Evolutionary conservation across 2,113 vertebrate genomes (phyloP).

Genomic region (Cricetomys ansorgei): DNA sequence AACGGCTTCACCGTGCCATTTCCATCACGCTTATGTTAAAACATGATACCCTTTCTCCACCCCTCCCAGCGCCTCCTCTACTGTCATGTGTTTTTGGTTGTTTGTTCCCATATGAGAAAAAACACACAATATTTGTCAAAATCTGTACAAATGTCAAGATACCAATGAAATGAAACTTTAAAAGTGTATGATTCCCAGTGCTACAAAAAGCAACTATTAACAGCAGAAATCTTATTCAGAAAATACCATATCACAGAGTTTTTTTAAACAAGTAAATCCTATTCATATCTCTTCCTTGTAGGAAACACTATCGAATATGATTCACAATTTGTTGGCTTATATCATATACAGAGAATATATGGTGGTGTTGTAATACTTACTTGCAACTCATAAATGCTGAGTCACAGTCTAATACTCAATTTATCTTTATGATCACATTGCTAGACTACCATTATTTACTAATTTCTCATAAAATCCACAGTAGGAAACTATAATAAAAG

Average conservation of each 20-base stretch:
- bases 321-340: constrained; percentile 25
- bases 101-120: too few species aligned
- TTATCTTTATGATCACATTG: not conserved
- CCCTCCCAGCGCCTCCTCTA: too few species aligned
- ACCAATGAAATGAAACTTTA: not conserved
- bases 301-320: not conserved
- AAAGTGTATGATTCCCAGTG: not conserved
- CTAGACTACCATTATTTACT: constrained; percentile 21
- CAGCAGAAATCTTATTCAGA: constrained; percentile 25
- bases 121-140: not conserved
- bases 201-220: not conserved
- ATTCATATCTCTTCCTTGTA: constrained; percentile 13
- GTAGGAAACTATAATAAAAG: constrained; percentile 28
- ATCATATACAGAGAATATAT: constrained; percentile 31
- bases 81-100: not conserved
- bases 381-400: constrained; percentile 24
- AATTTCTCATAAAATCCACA: constrained; percentile 43
- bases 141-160: constrained; percentile 39
- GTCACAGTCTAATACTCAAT: constrained; percentile 12
- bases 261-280: constrained; percentile 40
- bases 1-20: not conserved
- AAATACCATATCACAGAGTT: not conserved
- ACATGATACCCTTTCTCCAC: not conserved
- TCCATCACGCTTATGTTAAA: not conserved
- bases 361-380: not conserved